These are phyloP conservation scores for Aplysia californica DNA, from an alignment of 1,140 invertebrate genomes.

Conservation along the genomic window DNA sequence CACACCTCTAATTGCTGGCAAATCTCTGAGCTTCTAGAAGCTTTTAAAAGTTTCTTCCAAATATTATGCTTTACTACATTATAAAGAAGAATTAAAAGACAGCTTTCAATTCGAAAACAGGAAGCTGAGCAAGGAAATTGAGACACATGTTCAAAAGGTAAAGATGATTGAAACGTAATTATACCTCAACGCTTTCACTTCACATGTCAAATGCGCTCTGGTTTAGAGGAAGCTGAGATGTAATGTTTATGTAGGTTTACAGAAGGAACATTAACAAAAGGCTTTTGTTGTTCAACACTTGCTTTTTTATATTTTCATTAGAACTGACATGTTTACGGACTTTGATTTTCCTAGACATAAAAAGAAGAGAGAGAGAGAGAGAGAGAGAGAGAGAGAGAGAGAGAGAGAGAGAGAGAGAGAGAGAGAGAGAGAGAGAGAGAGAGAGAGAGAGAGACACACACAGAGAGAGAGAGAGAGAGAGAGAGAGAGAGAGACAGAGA, in stretches of 20 bases:
- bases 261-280: not conserved
- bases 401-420: not conserved
- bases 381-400: conserved; percentile 7
- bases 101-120: too few species aligned
- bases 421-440: not conserved
- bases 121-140: too few species aligned
- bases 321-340: too few species aligned
- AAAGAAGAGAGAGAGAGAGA: not conserved
- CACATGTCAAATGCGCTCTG: too few species aligned
- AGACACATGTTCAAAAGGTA: too few species aligned
- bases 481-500: conserved; percentile 1
- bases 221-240: not conserved
- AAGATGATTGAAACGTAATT: too few species aligned
- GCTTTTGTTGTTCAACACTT: not conserved
- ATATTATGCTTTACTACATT: too few species aligned
- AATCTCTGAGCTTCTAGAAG: too few species aligned
- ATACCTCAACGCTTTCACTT: too few species aligned
- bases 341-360: not conserved
- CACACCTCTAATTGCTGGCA: too few species aligned
- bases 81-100: not conserved
- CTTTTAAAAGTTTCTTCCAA: too few species aligned
- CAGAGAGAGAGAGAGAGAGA: not conserved
- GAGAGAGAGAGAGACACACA: not conserved
- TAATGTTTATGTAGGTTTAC: not conserved
- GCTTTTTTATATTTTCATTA: too few species aligned